Conservation (phyloP, 2,888 invertebrate genomes). For the Drosophila colorata region DNA sequence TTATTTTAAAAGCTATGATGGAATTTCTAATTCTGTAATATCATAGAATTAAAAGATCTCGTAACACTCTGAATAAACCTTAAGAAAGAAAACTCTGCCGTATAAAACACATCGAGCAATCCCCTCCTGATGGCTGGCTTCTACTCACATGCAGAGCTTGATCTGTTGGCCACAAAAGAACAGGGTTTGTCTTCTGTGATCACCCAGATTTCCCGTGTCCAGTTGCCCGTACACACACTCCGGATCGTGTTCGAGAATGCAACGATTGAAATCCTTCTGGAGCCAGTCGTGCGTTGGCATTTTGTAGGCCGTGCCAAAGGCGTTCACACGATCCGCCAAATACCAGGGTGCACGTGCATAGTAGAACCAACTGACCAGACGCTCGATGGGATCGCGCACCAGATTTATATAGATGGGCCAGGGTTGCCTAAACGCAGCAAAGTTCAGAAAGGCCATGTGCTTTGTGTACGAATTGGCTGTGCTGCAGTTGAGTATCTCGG, state of each 20-base stretch:
- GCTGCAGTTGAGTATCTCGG: conserved; percentile 90
- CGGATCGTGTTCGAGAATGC: conserved; percentile 91
- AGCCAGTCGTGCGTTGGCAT: conserved; percentile 88
- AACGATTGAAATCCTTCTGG: conserved; percentile 94
- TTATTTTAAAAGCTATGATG: no score
- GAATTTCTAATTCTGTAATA: no score
- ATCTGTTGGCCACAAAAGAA: conserved; percentile 93
- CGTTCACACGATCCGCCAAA: conserved; percentile 89
- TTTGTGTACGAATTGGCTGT: conserved; percentile 91
- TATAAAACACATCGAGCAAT: conserved; percentile 27
- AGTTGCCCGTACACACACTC: conserved; percentile 92
- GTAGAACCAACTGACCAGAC: conserved; percentile 96
- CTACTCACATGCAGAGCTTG: conserved; percentile 89
- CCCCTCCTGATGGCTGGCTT: conserved; percentile 83
- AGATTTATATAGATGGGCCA: conserved; percentile 95
- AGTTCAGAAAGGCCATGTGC: conserved; percentile 95
- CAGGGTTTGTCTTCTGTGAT: conserved; percentile 93
- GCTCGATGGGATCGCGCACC: conserved; percentile 94
- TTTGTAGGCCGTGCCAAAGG: conserved; percentile 63
- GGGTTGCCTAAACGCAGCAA: conserved; percentile 90
- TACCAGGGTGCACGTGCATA: conserved; percentile 96
- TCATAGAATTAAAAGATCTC: no score
- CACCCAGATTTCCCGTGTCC: conserved; percentile 90
- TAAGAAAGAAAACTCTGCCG: no score
- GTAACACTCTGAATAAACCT: no score